A percentile compares a stretch with the other conserved stretches of the same genome.
Evolutionary conservation across 2,797 vertebrate genomes (phyloP).

Genomic region (Triplophysa yarkandensis): DNA sequence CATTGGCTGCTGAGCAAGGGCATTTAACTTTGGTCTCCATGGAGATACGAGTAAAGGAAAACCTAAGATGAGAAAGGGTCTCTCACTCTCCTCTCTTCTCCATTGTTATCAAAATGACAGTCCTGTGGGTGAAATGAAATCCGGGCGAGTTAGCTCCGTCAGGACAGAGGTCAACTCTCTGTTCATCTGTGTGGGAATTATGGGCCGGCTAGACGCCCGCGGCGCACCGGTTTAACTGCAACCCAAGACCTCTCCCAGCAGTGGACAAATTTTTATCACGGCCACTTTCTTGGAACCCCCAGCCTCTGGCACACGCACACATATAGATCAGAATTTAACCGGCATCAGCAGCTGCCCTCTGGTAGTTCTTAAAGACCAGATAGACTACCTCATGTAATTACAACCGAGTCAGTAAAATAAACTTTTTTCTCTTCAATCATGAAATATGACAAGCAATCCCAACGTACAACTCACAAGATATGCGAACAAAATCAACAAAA

Average conservation of each 20-base stretch:
- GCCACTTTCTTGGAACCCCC: conserved; percentile 80
- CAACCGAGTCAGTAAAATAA: background rate
- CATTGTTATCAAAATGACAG: conserved; percentile 74
- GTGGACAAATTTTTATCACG: conserved; percentile 84
- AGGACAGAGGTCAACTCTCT: conserved; percentile 76
- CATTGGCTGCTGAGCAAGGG: conserved; percentile 59
- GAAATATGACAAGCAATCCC: background rate
- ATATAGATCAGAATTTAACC: conserved; percentile 57
- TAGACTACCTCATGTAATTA: background rate
- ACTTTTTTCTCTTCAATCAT: background rate
- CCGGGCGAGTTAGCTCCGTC: conserved; percentile 70
- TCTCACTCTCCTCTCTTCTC: conserved; percentile 62
- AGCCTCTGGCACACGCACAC: conserved; percentile 37
- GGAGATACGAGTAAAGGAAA: conserved; percentile 61
- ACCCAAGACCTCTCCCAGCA: conserved; percentile 83
- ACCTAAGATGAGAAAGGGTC: conserved; percentile 49
- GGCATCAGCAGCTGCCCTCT: conserved; percentile 36
- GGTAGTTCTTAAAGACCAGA: conserved; percentile 36
- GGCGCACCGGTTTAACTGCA: conserved; percentile 84
- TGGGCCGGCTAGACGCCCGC: conserved; percentile 79
- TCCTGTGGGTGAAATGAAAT: conserved; percentile 80
- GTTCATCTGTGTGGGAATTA: conserved; percentile 86
- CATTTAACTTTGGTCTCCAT: conserved; percentile 64
- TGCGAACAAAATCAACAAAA: background rate
- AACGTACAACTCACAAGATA: background rate